Percentiles rank a stretch among this genome's conserved stretches.
These are phyloP conservation scores for Hesperophylax magnus DNA, from an alignment of 1,140 invertebrate genomes.

Conservation along the genomic window DNA sequence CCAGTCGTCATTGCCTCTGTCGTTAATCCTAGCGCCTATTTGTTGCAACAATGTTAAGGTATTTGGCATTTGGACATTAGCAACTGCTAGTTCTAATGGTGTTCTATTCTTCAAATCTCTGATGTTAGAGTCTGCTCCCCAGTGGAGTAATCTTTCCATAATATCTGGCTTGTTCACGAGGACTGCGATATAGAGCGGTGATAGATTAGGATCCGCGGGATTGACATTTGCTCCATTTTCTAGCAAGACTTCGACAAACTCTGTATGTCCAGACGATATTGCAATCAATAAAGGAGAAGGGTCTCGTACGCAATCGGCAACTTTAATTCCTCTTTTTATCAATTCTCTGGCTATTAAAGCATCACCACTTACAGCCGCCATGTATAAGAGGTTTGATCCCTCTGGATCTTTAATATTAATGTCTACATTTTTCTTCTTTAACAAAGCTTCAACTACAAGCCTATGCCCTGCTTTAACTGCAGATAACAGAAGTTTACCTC, in stretches of 20 bases:
- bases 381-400: background rate
- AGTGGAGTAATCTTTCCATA: background rate
- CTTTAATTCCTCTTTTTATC: background rate
- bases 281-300: background rate
- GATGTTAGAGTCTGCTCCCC: too few relatives aligned
- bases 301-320: background rate
- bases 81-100: conserved; percentile 6
- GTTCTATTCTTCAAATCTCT: background rate
- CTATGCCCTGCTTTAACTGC: background rate
- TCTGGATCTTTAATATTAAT: background rate
- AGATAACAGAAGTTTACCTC: background rate
- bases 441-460: background rate
- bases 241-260: conserved; percentile 9
- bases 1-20: background rate
- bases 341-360: background rate
- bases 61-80: background rate
- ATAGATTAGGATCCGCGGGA: background rate
- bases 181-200: background rate
- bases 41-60: background rate
- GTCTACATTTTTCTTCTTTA: background rate
- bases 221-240: background rate
- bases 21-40: too few relatives aligned
- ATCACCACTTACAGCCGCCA: background rate
- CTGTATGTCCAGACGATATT: background rate
- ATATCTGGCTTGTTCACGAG: background rate